phyloP scores from a whole-genome alignment of 2,797 vertebrate species.

The Enteromius viviparus region DNA sequence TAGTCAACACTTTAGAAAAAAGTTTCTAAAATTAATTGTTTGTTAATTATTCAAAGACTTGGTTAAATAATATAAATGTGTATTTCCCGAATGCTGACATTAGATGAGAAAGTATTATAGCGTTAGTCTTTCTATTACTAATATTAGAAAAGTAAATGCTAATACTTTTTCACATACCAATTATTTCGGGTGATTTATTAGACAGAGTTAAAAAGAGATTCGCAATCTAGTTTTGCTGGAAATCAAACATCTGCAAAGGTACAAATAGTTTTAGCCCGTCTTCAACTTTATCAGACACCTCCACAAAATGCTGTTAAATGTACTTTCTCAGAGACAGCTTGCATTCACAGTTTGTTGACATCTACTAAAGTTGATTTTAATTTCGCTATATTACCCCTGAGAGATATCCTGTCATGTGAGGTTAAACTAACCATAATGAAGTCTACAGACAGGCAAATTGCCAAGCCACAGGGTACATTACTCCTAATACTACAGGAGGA shows the following conservation, averaged over 20 bases:
- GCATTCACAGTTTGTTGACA: constrained; percentile 50
- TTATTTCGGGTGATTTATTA: not conserved
- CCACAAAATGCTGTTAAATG: not conserved
- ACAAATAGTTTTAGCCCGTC: not conserved
- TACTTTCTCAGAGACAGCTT: not conserved
- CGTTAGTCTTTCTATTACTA: not conserved
- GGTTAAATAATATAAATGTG: not conserved
- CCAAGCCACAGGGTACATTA: constrained; percentile 22
- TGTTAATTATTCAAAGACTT: not conserved
- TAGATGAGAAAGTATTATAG: not conserved
- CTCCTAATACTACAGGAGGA: constrained; percentile 33
- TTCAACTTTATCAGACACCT: constrained; percentile 7
- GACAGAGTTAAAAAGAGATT: not conserved
- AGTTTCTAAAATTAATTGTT: not conserved
- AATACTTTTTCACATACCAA: not conserved
- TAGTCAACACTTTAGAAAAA: not conserved
- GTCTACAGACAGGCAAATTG: constrained; percentile 43
- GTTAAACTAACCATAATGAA: constrained; percentile 56
- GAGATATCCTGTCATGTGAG: constrained; percentile 45
- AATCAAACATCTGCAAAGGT: not conserved
- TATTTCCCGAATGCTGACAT: not conserved
- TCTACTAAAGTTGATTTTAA: constrained; percentile 44
- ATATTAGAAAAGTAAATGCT: not conserved
- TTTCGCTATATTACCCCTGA: constrained; percentile 38
- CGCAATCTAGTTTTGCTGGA: not conserved